phyloP scores from a whole-genome alignment of 2,797 vertebrate species.

The Huso huso region DNA sequence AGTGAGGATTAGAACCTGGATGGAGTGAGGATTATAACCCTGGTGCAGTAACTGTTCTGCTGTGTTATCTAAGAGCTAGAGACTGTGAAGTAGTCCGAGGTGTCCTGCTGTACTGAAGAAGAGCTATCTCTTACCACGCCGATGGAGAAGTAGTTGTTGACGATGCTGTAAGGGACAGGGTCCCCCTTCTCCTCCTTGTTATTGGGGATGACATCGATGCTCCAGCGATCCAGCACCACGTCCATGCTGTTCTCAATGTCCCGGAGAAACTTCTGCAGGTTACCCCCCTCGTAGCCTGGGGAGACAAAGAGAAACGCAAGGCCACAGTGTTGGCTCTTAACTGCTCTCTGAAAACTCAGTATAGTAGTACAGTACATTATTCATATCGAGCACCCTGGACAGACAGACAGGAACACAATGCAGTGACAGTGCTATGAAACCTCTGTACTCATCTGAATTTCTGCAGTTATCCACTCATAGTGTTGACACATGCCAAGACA shows the following conservation, averaged over 20 bases:
- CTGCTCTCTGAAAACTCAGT: too few relatives aligned
- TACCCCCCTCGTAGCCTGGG: constrained; percentile 83
- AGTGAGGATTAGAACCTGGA: too few relatives aligned
- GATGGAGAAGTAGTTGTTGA: constrained; percentile 96
- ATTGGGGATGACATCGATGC: constrained; percentile 74
- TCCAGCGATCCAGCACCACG: constrained; percentile 88
- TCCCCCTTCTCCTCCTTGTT: constrained; percentile 77
- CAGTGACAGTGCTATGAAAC: constrained; percentile 5
- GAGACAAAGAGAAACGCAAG: not conserved
- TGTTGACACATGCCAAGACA: too few relatives aligned
- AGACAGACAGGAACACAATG: not conserved
- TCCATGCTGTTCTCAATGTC: constrained; percentile 86
- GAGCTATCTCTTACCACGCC: constrained; percentile 75
- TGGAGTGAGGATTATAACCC: too few relatives aligned
- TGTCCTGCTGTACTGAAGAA: not conserved
- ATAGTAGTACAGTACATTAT: too few relatives aligned
- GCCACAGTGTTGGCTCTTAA: not conserved
- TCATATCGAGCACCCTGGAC: not conserved
- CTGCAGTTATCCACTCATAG: too few relatives aligned
- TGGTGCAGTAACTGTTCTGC: too few relatives aligned
- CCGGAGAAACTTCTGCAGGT: constrained; percentile 77
- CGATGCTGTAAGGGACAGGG: constrained; percentile 81
- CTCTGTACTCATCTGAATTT: not conserved
- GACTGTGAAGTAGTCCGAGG: not conserved
- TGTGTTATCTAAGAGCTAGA: too few relatives aligned